A percentile compares a stretch with the other conserved stretches of the same genome.
phyloP scores from a whole-genome alignment of 2,797 vertebrate species.

The Telmatherina bonti region DNA sequence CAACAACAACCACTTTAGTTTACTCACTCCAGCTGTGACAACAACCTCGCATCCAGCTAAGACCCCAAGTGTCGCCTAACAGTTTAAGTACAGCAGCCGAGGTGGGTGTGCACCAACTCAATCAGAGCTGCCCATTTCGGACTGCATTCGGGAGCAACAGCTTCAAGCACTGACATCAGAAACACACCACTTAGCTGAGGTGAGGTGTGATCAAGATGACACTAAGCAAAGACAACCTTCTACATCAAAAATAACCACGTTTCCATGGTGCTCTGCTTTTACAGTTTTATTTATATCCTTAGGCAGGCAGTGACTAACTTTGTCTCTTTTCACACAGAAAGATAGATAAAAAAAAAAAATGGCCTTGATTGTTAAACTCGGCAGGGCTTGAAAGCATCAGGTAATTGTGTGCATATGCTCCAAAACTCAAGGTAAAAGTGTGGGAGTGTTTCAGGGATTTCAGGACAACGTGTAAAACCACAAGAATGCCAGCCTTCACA shows the following conservation, averaged over 20 bases:
- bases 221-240: slow-evolving; percentile 21
- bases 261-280: slow-evolving; percentile 42
- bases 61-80: slow-evolving; percentile 39
- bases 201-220: slow-evolving; percentile 22
- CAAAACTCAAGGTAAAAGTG: slow-evolving; percentile 49
- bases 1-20: slow-evolving; percentile 18
- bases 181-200: slow-evolving; percentile 20
- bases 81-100: slow-evolving; percentile 30
- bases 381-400: slow-evolving; percentile 17
- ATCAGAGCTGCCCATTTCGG: slow-evolving; percentile 29
- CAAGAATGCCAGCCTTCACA: slow-evolving; percentile 23
- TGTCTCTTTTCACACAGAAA: slow-evolving; percentile 36
- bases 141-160: slow-evolving; percentile 16
- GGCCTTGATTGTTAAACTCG: slow-evolving; percentile 51
- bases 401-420: slow-evolving; percentile 45
- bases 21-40: slow-evolving; percentile 42
- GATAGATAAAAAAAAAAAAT: slow-evolving; percentile 25
- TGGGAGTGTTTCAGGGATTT: slow-evolving; percentile 45
- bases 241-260: slow-evolving; percentile 49
- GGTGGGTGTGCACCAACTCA: slow-evolving; percentile 25
- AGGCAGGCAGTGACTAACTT: slow-evolving; percentile 29
- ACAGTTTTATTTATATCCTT: slow-evolving; percentile 61
- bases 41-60: slow-evolving; percentile 27
- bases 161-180: slow-evolving; percentile 35
- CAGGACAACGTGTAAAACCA: slow-evolving; percentile 15